phyloP scores from a whole-genome alignment of 1,140 invertebrate genomes.

The Caenorhabditis briggsae region DNA sequence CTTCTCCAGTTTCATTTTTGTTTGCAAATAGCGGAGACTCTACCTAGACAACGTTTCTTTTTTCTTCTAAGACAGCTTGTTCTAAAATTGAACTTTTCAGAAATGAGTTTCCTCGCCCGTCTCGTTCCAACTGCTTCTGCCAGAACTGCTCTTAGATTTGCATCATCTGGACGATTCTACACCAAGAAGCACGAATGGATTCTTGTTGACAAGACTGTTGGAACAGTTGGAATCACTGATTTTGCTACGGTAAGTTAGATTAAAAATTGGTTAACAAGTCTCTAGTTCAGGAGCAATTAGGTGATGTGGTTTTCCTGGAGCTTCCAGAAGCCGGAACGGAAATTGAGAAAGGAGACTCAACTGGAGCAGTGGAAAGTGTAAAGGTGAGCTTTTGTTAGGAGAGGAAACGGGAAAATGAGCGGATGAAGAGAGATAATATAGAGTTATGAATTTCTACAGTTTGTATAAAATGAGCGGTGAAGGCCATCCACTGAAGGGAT shows the following conservation, averaged over 20 bases:
- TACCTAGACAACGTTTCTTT: too few relatives aligned
- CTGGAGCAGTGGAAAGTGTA: conserved; percentile 95
- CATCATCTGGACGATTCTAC: conserved; percentile 78
- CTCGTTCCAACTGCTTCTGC: conserved; percentile 7
- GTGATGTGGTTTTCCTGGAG: conserved; percentile 93
- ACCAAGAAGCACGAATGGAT: conserved; percentile 95
- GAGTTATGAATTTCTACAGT: too few relatives aligned
- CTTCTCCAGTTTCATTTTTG: not conserved
- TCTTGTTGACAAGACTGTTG: conserved; percentile 84
- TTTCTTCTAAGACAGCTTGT: too few relatives aligned
- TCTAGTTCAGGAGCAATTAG: conserved; percentile 84
- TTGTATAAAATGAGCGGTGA: too few relatives aligned
- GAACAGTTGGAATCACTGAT: conserved; percentile 89
- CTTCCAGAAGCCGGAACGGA: conserved; percentile 85
- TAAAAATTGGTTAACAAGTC: not conserved
- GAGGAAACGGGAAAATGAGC: too few relatives aligned
- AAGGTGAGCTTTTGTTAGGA: conserved; percentile 80
- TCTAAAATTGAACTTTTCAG: not conserved
- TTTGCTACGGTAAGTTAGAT: conserved; percentile 85
- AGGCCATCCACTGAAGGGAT: too few relatives aligned
- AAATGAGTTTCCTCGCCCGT: conserved; percentile 38
- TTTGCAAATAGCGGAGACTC: not conserved
- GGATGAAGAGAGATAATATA: too few relatives aligned
- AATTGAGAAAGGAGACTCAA: conserved; percentile 78
- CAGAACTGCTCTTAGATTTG: conserved; percentile 2